A percentile compares a stretch with the other conserved stretches of the same genome.
Evolutionary conservation across 1,140 invertebrate genomes (phyloP).

Genomic region (Cyphomyrmex costatus): DNA sequence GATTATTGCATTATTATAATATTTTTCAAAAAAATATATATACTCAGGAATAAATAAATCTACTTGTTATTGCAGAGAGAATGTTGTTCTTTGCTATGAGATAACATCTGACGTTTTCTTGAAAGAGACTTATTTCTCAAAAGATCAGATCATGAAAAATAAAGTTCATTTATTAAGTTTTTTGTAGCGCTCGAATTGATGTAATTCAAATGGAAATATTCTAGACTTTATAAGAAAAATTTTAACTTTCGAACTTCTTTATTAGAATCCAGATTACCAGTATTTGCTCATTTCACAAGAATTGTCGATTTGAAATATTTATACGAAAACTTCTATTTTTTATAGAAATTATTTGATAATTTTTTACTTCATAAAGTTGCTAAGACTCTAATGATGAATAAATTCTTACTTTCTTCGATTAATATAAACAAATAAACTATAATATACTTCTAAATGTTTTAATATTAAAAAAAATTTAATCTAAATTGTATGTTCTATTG

Average conservation of each 20-base stretch:
- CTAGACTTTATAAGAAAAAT: background rate
- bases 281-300: slow-evolving; percentile 9
- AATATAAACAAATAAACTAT: background rate
- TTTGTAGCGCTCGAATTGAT: background rate
- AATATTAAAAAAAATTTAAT: background rate
- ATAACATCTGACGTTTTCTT: slow-evolving; percentile 8
- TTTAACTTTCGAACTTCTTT: slow-evolving; percentile 18
- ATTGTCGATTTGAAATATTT: slow-evolving; percentile 1
- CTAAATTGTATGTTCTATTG: background rate
- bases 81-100: background rate
- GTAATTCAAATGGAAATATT: slow-evolving; percentile 28
- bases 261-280: background rate
- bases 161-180: slow-evolving; percentile 31
- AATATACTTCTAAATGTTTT: background rate
- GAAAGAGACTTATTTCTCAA: background rate
- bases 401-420: background rate
- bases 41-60: slow-evolving; percentile 16
- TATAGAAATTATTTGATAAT: slow-evolving; percentile 2
- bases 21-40: slow-evolving; percentile 17
- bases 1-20: background rate
- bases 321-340: background rate
- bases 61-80: slow-evolving; percentile 25
- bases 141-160: slow-evolving; percentile 17
- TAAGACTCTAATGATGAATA: background rate
- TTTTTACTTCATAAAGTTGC: background rate